A percentile compares a stretch with the other conserved stretches of the same genome.
These are phyloP conservation scores for Pocillopora damicornis DNA, from an alignment of 64 coral and sea anemone genomes.

Conservation along the genomic window DNA sequence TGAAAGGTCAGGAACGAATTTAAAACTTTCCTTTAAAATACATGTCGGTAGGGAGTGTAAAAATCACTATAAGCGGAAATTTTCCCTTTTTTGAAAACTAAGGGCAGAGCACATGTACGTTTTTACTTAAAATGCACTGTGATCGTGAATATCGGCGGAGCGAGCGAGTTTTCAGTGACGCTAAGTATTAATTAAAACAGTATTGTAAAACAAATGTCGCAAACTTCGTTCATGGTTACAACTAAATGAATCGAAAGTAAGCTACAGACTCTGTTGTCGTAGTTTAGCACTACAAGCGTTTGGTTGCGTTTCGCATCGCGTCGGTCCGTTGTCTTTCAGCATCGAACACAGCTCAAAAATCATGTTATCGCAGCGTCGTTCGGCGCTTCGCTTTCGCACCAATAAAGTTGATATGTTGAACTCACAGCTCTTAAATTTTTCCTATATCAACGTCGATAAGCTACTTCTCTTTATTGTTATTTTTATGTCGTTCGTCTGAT, in stretches of 20 bases:
- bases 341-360: neutral
- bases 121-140: neutral
- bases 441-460: neutral
- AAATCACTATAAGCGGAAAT: neutral
- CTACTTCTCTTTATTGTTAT: neutral
- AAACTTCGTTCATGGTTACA: neutral
- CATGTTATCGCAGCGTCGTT: neutral
- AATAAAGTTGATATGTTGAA: neutral
- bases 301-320: neutral
- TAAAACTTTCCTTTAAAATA: neutral
- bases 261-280: neutral
- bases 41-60: too few relatives aligned
- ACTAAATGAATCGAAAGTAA: conserved; percentile 1
- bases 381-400: neutral
- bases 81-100: neutral
- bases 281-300: neutral
- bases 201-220: neutral
- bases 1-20: neutral
- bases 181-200: neutral
- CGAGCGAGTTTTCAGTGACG: neutral
- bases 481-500: neutral
- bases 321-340: neutral
- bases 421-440: neutral
- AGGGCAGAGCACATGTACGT: neutral
- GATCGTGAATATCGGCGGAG: neutral